These are phyloP conservation scores for Morpho deidamia DNA, from an alignment of 2,888 invertebrate species.

Conservation along the genomic window DNA sequence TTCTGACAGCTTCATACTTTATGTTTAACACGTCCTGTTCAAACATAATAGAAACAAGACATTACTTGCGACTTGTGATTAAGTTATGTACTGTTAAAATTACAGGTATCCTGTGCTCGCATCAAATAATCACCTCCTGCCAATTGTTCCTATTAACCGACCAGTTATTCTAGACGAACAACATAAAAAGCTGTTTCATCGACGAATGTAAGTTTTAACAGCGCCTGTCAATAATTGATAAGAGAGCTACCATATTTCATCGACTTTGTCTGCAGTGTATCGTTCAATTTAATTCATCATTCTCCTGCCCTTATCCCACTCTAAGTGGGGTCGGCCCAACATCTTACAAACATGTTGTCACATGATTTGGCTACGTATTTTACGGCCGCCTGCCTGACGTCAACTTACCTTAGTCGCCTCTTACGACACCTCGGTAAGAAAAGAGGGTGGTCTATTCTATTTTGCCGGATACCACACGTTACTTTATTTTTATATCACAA, in stretches of 20 bases:
- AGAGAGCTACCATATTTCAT: constrained; percentile 36
- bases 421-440: too few species aligned
- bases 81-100: constrained; percentile 17
- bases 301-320: too few species aligned
- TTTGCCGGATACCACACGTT: too few species aligned
- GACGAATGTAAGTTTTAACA: constrained; percentile 57
- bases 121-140: constrained; percentile 25
- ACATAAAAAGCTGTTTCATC: constrained; percentile 53
- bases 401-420: too few species aligned
- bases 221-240: constrained; percentile 60
- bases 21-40: constrained; percentile 8
- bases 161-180: constrained; percentile 31
- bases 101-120: constrained; percentile 14
- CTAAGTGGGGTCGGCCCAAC: too few species aligned
- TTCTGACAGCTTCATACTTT: too few species aligned
- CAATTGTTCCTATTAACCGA: constrained; percentile 25
- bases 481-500: too few species aligned
- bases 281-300: background rate
- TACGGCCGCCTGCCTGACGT: too few species aligned
- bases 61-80: constrained; percentile 16
- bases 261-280: background rate
- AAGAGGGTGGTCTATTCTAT: too few species aligned
- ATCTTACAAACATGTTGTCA: too few species aligned
- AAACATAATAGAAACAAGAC: constrained; percentile 13
- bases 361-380: too few species aligned